phyloP scores from a whole-genome alignment of 2,113 vertebrate genomes.

The Grus americana region DNA sequence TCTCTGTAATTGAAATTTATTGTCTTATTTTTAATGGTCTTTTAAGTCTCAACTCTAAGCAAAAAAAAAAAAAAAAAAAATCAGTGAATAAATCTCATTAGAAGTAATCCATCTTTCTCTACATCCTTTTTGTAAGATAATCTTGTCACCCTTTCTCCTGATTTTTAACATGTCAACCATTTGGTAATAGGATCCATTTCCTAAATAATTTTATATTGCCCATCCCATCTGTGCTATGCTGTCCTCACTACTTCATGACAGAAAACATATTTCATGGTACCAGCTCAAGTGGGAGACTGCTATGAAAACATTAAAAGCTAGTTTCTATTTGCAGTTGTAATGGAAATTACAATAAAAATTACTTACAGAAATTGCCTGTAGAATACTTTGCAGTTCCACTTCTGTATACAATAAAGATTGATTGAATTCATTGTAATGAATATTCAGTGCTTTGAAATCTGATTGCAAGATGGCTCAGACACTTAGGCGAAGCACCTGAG shows the following conservation, averaged over 20 bases:
- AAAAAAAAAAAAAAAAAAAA: not conserved
- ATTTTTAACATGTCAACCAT: not conserved
- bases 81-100: slow-evolving; percentile 6
- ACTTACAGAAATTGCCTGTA: not conserved
- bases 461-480: not conserved
- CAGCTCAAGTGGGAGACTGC: slow-evolving; percentile 21
- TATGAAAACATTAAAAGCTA: slow-evolving; percentile 9
- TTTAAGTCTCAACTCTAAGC: not conserved
- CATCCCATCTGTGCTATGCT: not conserved
- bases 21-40: not conserved
- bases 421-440: not conserved
- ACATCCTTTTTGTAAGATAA: not conserved
- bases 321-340: slow-evolving; percentile 21
- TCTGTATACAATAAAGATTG: not conserved
- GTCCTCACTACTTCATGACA: not conserved
- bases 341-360: slow-evolving; percentile 41
- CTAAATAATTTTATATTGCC: slow-evolving; percentile 27
- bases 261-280: slow-evolving; percentile 1
- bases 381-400: not conserved
- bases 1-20: not conserved
- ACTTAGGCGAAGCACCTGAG: not conserved
- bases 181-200: slow-evolving; percentile 35
- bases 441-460: slow-evolving; percentile 23
- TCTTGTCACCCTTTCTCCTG: not conserved
- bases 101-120: slow-evolving; percentile 1